Evolutionary conservation across 2,888 invertebrate species (phyloP).

Genomic region (Drosophila quasianomalipes): DNA sequence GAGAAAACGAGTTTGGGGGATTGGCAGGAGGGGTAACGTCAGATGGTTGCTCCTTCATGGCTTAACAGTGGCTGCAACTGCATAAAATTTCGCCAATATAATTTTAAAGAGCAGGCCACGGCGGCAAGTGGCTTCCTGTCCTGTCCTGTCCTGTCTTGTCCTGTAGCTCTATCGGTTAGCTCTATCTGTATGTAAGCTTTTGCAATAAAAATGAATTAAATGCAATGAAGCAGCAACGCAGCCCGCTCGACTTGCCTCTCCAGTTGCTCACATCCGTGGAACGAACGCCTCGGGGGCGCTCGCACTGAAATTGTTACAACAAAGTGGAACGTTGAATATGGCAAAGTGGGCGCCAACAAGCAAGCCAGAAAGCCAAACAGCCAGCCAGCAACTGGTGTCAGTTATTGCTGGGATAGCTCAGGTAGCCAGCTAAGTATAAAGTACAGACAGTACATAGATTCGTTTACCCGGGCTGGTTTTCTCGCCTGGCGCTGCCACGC

Average conservation of each 20-base stretch:
- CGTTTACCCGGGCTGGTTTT: conserved; percentile 36
- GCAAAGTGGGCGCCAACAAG: conserved; percentile 40
- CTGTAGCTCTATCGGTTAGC: conserved; percentile 42
- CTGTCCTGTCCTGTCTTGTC: conserved; percentile 5
- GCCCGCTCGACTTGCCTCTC: conserved; percentile 32
- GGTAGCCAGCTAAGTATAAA: conserved; percentile 57
- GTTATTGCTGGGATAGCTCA: conserved; percentile 75
- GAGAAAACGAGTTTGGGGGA: conserved; percentile 33
- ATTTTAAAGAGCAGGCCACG: conserved; percentile 76
- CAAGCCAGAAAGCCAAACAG: conserved; percentile 44
- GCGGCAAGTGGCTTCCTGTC: conserved; percentile 67
- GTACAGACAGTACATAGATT: conserved; percentile 51
- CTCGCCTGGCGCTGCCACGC: conserved; percentile 39
- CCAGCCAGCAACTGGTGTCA: conserved; percentile 72
- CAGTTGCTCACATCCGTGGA: conserved; percentile 40
- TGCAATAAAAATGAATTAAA: conserved; percentile 81
- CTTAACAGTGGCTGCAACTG: conserved; percentile 60
- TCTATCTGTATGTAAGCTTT: conserved; percentile 76
- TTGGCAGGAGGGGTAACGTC: conserved; percentile 5
- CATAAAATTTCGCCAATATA: conserved; percentile 81
- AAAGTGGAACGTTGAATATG: conserved; percentile 54
- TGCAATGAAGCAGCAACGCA: conserved; percentile 75
- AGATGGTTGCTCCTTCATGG: conserved; percentile 33
- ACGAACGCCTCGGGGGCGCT: conserved; percentile 60
- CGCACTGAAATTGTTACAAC: conserved; percentile 78